A percentile compares a stretch with the other conserved stretches of the same genome.
These are phyloP conservation scores for Dasyurus viverrinus DNA, from an alignment of 2,113 vertebrate genomes.

Conservation along the genomic window DNA sequence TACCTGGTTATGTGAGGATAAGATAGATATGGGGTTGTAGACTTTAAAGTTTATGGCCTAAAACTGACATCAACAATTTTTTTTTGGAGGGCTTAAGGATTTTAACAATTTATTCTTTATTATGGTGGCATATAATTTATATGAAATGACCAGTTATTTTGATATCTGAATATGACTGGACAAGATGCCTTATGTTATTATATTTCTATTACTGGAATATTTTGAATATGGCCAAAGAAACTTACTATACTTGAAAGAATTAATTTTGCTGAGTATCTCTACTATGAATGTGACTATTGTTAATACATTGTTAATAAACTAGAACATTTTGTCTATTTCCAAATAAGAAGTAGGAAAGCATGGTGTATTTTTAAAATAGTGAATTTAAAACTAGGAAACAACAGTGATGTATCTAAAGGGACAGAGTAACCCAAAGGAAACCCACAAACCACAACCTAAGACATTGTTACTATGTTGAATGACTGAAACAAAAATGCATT, in stretches of 20 bases:
- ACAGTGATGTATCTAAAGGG: conserved; percentile 72
- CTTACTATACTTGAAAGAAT: not conserved
- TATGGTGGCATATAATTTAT: not conserved
- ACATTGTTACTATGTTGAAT: conserved; percentile 66
- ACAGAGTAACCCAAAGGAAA: conserved; percentile 75
- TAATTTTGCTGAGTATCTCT: not conserved
- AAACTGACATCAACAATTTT: not conserved
- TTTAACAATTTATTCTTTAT: conserved; percentile 32
- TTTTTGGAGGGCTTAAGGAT: not conserved
- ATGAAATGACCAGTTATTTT: conserved; percentile 6
- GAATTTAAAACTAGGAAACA: conserved; percentile 76
- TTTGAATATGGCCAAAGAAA: not conserved
- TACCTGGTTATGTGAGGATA: not conserved
- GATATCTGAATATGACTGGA: conserved; percentile 43
- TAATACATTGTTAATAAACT: conserved; percentile 55
- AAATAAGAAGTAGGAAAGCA: conserved; percentile 60
- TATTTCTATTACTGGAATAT: not conserved
- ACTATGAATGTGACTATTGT: conserved; percentile 38
- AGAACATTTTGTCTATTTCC: conserved; percentile 50
- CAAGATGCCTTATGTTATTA: not conserved
- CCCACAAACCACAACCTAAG: conserved; percentile 75
- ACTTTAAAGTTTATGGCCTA: not conserved
- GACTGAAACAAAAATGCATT: conserved; percentile 64
- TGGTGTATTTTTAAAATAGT: conserved; percentile 61
- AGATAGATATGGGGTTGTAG: not conserved